Evolutionary conservation across 1,140 invertebrate genomes (phyloP).

Genomic region (Macrocentrus cingulum): DNA sequence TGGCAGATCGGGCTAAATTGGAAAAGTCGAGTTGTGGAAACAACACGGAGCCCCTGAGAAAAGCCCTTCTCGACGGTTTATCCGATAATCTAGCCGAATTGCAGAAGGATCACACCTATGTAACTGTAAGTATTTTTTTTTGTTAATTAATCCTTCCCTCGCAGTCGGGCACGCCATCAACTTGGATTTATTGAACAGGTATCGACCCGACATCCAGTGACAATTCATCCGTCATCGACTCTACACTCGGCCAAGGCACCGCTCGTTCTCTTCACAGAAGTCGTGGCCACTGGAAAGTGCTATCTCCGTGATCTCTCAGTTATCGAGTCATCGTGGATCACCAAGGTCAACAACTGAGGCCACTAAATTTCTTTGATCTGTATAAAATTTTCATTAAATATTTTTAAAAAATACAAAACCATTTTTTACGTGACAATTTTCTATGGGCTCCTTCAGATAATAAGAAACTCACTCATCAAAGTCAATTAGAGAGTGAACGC

Average conservation of each 20-base stretch:
- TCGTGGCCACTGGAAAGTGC: slow-evolving; percentile 81
- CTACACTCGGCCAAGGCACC: slow-evolving; percentile 74
- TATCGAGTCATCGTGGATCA: slow-evolving; percentile 76
- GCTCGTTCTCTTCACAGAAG: slow-evolving; percentile 86
- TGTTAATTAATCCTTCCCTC: background rate
- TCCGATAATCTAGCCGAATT: slow-evolving; percentile 90
- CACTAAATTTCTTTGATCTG: too few relatives aligned
- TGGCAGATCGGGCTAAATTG: slow-evolving; percentile 74
- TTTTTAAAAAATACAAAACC: background rate
- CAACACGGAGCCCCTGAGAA: slow-evolving; percentile 72
- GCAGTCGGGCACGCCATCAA: background rate
- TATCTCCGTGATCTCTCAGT: slow-evolving; percentile 77
- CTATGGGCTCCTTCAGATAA: background rate
- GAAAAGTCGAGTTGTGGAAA: slow-evolving; percentile 72
- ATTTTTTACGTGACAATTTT: background rate
- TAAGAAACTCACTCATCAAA: background rate
- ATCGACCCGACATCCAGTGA: slow-evolving; percentile 66
- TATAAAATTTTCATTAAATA: too few relatives aligned
- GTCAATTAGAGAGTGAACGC: background rate
- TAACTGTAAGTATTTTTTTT: slow-evolving; percentile 64
- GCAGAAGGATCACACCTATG: slow-evolving; percentile 74
- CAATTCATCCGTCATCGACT: slow-evolving; percentile 83
- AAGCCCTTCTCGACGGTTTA: slow-evolving; percentile 78
- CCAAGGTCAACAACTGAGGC: too few relatives aligned
- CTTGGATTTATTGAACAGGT: slow-evolving; percentile 53